Percentiles rank a stretch among this genome's conserved stretches.
These are phyloP conservation scores for Cairina moschata DNA, from an alignment of 2,113 vertebrate genomes.

Conservation along the genomic window DNA sequence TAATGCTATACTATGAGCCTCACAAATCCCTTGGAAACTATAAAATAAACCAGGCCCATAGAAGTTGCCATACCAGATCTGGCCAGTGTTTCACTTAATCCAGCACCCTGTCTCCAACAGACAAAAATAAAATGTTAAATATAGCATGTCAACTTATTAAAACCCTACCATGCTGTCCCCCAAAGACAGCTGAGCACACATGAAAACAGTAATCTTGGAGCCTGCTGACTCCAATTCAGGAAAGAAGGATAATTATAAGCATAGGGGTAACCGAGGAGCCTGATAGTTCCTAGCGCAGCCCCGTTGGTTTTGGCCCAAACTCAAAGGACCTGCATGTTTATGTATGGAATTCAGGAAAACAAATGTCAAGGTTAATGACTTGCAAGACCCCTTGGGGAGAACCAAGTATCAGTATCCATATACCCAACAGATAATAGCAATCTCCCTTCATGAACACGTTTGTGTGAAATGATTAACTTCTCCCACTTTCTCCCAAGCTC, in stretches of 20 bases:
- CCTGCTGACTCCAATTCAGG: not conserved
- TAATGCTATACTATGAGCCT: not conserved
- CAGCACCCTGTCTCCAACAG: not conserved
- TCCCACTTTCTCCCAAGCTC: not conserved
- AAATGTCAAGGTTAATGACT: not conserved
- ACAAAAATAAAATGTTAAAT: not conserved
- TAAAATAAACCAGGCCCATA: not conserved
- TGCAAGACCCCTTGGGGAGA: not conserved
- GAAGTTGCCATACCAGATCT: not conserved
- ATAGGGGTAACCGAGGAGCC: not conserved
- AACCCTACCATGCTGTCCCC: not conserved
- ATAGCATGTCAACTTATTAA: not conserved
- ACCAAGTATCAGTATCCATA: not conserved
- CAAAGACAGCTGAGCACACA: constrained; percentile 14
- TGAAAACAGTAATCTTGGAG: not conserved
- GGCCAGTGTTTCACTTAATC: not conserved
- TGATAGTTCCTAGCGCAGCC: not conserved
- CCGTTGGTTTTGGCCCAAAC: not conserved
- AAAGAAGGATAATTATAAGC: not conserved
- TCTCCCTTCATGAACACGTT: not conserved
- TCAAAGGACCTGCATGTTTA: not conserved
- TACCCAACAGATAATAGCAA: not conserved
- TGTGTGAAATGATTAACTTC: not conserved
- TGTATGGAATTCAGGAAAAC: not conserved
- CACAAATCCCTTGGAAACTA: not conserved